Evolutionary conservation across 2,888 invertebrate species (phyloP), one percentile per base, ranked within the genome.

Genomic region (Belgica antarctica): DNA sequence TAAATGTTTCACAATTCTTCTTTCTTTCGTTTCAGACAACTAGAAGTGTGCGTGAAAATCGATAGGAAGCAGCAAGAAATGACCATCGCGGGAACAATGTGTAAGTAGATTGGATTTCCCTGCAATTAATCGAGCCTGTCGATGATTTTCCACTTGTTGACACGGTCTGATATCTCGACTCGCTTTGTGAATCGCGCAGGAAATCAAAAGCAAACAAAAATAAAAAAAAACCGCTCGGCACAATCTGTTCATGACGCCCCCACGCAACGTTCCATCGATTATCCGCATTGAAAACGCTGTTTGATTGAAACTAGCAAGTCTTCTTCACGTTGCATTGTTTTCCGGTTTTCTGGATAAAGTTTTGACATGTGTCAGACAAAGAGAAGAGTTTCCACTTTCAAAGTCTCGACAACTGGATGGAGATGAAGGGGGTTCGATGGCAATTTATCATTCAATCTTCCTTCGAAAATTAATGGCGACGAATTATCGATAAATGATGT

Each of bases 131-230:
- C 17, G 12, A 52, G 22, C 52, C 8, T 22, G 22, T 22, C 17
- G 52, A 52, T 52, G 41, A 41, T 41, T 10, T 52, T 22, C 52
- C 52, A 52, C 52, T 52, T 52, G 52, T 52, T 52, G 52, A 52
- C 52, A 52, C 15, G 12, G 3, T 41, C 34, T 12, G 12, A 5
- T 12, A 5, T 8, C 34, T 5, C 34, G 34, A 31, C 12, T 31
- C 12, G n/a, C n/a, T n/a, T n/a, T n/a, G n/a, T n/a, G n/a, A n/a
- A n/a, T n/a, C n/a, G n/a, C n/a, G n/a, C n/a, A n/a, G n/a, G n/a
- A n/a, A n/a, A n/a, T n/a, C n/a, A n/a, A n/a, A n/a, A n/a, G n/a
- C n/a, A n/a, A n/a, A n/a, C n/a, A n/a, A n/a, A n/a, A n/a, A n/a
- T n/a, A n/a, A n/a, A n/a, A n/a, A n/a, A n/a, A n/a, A n/a, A n/a